Percentiles rank a stretch among this genome's conserved stretches.
phyloP scores from a whole-genome alignment of 92 coral and sea anemone species.

The Bergia puertoricense region DNA sequence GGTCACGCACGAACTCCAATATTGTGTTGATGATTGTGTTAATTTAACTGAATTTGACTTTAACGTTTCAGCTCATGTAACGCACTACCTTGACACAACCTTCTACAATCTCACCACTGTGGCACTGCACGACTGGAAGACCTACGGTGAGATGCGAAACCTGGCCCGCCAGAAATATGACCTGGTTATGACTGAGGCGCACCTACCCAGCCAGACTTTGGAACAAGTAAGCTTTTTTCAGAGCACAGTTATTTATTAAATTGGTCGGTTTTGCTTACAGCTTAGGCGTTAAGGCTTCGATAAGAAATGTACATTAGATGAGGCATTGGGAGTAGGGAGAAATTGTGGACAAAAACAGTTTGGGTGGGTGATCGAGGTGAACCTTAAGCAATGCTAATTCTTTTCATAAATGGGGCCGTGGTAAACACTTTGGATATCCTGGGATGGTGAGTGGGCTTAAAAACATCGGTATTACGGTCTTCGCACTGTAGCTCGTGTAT shows the following conservation, averaged over 20 bases:
- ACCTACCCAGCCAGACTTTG: slow-evolving; percentile 95
- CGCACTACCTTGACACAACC: slow-evolving; percentile 93
- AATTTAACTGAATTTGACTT: neutral
- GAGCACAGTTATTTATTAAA: neutral
- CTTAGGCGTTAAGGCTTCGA: too few relatives aligned
- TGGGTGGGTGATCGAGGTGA: too few relatives aligned
- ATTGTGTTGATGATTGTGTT: neutral
- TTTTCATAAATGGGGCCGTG: too few relatives aligned
- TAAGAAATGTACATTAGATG: too few relatives aligned
- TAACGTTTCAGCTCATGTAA: slow-evolving; percentile 70
- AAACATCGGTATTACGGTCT: too few relatives aligned
- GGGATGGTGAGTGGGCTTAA: too few relatives aligned
- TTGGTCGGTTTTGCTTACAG: too few relatives aligned
- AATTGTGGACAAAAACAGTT: too few relatives aligned
- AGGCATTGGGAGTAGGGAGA: too few relatives aligned
- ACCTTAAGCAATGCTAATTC: too few relatives aligned
- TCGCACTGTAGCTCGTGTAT: too few relatives aligned
- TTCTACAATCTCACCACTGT: slow-evolving; percentile 97
- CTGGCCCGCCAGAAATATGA: slow-evolving; percentile 88
- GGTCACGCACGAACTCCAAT: neutral
- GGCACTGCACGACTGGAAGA: slow-evolving; percentile 98
- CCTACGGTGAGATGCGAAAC: slow-evolving; percentile 98
- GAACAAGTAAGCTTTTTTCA: slow-evolving; percentile 72
- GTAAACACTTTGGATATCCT: too few relatives aligned
- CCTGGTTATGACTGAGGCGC: slow-evolving; percentile 96